Conservation (phyloP, 2,888 invertebrate genomes). For the Limnephilus rhombicus region DNA sequence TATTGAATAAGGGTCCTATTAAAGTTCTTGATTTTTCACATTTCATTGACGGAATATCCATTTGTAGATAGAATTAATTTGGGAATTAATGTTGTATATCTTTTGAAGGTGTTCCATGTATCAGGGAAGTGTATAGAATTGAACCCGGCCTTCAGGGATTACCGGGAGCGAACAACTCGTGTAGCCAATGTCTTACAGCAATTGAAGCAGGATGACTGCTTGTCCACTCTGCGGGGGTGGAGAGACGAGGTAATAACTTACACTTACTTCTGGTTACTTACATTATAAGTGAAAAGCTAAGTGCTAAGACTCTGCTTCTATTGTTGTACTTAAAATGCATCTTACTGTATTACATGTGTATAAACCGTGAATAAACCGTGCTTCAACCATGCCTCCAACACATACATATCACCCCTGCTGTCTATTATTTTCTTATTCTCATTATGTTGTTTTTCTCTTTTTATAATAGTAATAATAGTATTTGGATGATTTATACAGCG, state of each 20-base stretch:
- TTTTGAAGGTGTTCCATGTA: constrained; percentile 82
- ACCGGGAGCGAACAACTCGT: constrained; percentile 87
- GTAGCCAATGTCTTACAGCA: constrained; percentile 89
- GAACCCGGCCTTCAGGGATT: constrained; percentile 92
- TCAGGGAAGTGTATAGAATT: constrained; percentile 86
- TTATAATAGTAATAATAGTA: no score
- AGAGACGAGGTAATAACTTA: constrained; percentile 86
- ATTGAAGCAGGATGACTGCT: constrained; percentile 85
- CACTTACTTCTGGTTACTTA: not conserved
- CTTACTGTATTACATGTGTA: not conserved
- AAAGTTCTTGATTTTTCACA: no score
- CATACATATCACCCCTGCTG: no score
- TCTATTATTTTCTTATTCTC: no score
- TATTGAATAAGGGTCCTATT: no score
- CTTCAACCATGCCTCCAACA: no score
- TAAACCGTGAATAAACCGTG: no score
- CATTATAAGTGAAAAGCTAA: not conserved
- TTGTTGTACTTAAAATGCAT: not conserved
- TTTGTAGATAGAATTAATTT: no score
- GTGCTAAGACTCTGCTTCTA: not conserved
- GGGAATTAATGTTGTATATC: constrained; percentile 2
- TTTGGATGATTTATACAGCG: no score
- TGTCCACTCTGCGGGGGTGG: constrained; percentile 93
- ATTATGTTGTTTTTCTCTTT: no score
- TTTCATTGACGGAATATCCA: no score